Conservation (phyloP, 1,140 invertebrate genomes). For the Triops longicaudatus region DNA sequence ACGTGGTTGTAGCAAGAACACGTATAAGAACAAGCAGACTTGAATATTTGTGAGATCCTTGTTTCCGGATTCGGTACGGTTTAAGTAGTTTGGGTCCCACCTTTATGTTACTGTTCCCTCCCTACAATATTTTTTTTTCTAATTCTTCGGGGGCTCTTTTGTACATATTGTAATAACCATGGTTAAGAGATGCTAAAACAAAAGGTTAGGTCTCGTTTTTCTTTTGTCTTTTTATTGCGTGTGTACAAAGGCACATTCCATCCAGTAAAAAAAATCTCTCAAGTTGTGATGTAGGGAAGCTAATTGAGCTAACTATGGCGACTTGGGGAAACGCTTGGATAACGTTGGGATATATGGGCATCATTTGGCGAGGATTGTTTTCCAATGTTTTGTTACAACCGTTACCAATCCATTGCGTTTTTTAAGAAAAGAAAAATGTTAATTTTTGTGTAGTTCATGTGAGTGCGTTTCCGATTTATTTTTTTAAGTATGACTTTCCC, state of each 20-base stretch:
- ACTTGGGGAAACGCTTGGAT: background rate
- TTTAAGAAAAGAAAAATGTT: background rate
- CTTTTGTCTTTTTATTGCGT: background rate
- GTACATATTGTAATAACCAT: conserved; percentile 12
- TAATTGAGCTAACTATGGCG: background rate
- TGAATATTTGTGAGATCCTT: background rate
- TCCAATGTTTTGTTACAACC: conserved; percentile 2
- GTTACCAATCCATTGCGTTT: background rate
- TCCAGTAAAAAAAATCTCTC: background rate
- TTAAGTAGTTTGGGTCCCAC: background rate
- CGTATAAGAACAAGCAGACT: too few relatives aligned
- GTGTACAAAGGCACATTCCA: conserved; percentile 1
- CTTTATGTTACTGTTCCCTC: background rate
- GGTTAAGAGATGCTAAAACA: background rate
- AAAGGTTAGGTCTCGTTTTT: conserved; percentile 8
- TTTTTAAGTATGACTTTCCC: background rate
- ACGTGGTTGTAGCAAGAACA: too few relatives aligned
- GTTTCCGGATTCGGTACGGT: background rate
- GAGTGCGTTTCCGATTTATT: background rate
- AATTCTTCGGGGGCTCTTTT: background rate
- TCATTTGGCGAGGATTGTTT: conserved; percentile 6
- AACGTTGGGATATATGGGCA: conserved; percentile 2
- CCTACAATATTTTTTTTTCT: background rate
- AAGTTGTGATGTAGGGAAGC: background rate
- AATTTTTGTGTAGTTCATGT: background rate